Percentiles rank a stretch among this genome's conserved stretches.
Conservation (phyloP, 2,888 invertebrate species). For the Cephus runcator region DNA sequence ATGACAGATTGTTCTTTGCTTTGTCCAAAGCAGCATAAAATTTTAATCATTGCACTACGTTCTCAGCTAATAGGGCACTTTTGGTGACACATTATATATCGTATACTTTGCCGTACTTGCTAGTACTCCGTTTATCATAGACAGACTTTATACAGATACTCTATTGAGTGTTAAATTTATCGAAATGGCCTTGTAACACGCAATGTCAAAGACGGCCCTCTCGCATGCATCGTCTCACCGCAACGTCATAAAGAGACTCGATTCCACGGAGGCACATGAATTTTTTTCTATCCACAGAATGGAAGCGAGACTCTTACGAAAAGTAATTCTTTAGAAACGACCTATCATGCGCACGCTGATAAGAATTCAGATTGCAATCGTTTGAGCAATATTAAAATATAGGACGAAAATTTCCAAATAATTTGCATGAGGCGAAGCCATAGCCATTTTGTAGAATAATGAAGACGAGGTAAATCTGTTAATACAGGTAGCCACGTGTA, state of each 20-base stretch:
- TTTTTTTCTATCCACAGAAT: not conserved
- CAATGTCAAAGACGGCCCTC: conserved; percentile 28
- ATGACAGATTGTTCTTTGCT: not conserved
- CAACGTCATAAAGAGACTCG: not conserved
- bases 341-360: not conserved
- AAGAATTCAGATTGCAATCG: not conserved
- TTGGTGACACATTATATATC: not conserved
- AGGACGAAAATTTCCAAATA: not conserved
- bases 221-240: conserved; percentile 22
- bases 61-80: not conserved
- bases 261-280: not conserved
- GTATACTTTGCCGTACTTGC: not conserved
- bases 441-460: not conserved
- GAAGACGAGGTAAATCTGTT: no score
- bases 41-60: not conserved
- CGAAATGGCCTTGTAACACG: conserved; percentile 30
- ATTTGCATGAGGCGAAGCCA: not conserved
- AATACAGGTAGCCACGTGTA: no score
- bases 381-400: not conserved
- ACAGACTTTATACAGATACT: not conserved
- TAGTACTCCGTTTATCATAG: not conserved
- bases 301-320: not conserved
- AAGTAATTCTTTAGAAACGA: not conserved
- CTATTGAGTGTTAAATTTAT: not conserved
- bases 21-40: not conserved